Evolutionary conservation across 2,888 invertebrate species (phyloP), one percentile per base, ranked within the genome.

Genomic region (Galeruca laticollis): DNA sequence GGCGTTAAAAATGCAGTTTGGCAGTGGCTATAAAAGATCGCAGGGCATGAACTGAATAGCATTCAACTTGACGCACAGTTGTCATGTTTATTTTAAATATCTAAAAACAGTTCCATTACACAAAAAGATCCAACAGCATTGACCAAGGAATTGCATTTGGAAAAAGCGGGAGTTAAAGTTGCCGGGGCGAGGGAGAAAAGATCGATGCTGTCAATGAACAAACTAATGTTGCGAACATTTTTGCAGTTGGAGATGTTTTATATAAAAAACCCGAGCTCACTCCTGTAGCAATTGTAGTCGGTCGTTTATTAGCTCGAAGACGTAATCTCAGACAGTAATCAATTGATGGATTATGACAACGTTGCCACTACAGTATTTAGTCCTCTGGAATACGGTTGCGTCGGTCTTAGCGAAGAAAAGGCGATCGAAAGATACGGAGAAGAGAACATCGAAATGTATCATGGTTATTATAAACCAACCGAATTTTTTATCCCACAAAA

Each of bases 361-460:
- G 92, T 99, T 2, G 95, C 98, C 40, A 99, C 98, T 15, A 98
- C 98, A 0, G 91, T 99, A 1, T 99, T 99, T 86, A 96, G 97
- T 49, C 98, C 99, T 37, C 84, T 98, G 31, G 99, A 99, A 87
- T 99, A 99, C 84, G 96, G 96, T n/a, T 92, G 93, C 82, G 96
- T 97, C 13, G 98, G 98, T 0, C 86, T 96, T 61, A 93, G 96
- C 80, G 98, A 99, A 87, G 98, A 98, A 84, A 87, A 87, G 31
- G 97, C 98, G 0, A 84, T 89, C 13, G 84, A 85, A 83, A 62
- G 73, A 62, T 82, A 88, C 82, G 97, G 96, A 13, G 92, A 90
- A 60, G 94, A 96, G 18, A 90, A 91, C 76, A 84, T 98, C 64
- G 98, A 98, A 86, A 87, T 98, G 21, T 99, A 96, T 87, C 98